Percentiles rank a stretch among this genome's conserved stretches.
Conservation (phyloP, 2,797 vertebrate species). For the Danio kyathit region DNA sequence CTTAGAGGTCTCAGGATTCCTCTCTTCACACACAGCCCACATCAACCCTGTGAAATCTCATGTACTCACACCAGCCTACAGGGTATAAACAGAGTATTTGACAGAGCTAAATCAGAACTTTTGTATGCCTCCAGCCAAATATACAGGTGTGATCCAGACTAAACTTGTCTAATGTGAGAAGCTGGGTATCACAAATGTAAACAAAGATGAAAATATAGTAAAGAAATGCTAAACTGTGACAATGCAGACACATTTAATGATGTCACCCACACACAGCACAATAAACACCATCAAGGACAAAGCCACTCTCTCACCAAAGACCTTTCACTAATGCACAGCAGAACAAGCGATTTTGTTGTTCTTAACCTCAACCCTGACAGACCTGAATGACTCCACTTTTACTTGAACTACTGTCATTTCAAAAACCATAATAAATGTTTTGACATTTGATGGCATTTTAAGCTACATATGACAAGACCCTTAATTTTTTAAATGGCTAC, state of each 20-base stretch:
- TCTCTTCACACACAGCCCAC: constrained; percentile 31
- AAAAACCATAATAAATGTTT: neutral
- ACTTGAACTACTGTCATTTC: neutral
- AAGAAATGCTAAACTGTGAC: neutral
- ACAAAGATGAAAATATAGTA: neutral
- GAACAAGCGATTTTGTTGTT: neutral
- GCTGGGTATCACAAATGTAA: neutral
- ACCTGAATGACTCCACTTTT: neutral
- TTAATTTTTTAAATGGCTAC: neutral
- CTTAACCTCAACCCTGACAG: neutral
- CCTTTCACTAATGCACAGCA: neutral
- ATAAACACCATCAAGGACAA: constrained; percentile 26
- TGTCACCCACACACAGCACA: constrained; percentile 18
- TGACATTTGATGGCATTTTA: neutral
- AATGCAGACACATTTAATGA: constrained; percentile 10
- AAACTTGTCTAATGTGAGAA: neutral
- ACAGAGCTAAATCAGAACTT: neutral
- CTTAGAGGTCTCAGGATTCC: constrained; percentile 39
- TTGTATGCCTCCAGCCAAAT: neutral
- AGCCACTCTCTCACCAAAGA: neutral
- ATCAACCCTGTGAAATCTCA: neutral
- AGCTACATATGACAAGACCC: neutral
- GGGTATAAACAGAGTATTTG: neutral
- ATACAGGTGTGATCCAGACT: neutral
- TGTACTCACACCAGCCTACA: constrained; percentile 1